Percentiles rank a stretch among this genome's conserved stretches.
Conservation (phyloP, 1,140 invertebrate genomes). For the Ceratina australensis region DNA sequence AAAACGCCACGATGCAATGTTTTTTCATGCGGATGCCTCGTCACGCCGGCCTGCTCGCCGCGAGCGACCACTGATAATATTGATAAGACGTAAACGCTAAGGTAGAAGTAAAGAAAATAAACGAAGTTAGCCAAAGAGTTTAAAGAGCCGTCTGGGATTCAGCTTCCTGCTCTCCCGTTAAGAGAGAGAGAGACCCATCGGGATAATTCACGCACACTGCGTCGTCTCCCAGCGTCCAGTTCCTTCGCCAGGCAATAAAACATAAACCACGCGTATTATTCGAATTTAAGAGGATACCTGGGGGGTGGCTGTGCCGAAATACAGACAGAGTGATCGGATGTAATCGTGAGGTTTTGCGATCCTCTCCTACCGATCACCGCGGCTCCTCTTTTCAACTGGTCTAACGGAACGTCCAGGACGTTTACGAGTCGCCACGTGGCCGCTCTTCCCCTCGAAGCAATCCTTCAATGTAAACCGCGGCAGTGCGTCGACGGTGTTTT, state of each 20-base stretch:
- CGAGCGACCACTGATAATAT: conserved; percentile 41
- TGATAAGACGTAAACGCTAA: conserved; percentile 36
- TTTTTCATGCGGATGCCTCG: conserved; percentile 63
- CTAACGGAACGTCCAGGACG: background rate
- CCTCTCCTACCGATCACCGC: too few relatives aligned
- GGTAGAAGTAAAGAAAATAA: conserved; percentile 38
- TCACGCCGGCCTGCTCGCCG: conserved; percentile 41
- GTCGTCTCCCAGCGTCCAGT: conserved; percentile 20
- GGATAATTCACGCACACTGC: background rate
- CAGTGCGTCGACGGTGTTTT: conserved; percentile 45
- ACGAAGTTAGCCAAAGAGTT: background rate
- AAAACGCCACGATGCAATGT: conserved; percentile 65
- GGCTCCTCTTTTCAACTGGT: background rate
- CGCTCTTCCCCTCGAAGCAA: conserved; percentile 43
- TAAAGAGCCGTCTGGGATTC: background rate
- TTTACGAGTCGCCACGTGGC: conserved; percentile 23
- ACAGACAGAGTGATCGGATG: background rate
- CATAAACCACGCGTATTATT: background rate
- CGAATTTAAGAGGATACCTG: conserved; percentile 5
- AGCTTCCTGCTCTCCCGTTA: background rate
- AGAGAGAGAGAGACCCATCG: too few relatives aligned
- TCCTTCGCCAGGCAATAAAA: conserved; percentile 28
- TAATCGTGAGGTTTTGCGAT: too few relatives aligned
- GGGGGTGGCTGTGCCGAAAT: conserved; percentile 13
- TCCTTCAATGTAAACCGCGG: conserved; percentile 35